Conservation (phyloP, 1,140 invertebrate genomes). For the Mactra quadrangularis region DNA sequence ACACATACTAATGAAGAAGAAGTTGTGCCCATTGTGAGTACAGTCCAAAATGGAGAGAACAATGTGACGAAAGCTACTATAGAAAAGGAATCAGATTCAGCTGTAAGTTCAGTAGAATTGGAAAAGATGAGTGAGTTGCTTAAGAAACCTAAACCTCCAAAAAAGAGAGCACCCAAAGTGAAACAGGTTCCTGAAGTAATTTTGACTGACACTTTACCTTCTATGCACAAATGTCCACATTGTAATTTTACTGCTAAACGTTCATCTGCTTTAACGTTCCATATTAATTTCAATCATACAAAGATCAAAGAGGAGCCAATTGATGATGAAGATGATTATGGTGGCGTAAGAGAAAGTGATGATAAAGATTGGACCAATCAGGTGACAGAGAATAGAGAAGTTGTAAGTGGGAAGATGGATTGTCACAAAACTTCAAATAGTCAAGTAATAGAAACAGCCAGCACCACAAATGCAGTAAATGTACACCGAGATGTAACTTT, state of each 20-base stretch:
- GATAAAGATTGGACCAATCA: too few species aligned
- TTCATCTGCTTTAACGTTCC: slow-evolving; percentile 38
- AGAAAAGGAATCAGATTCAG: not conserved
- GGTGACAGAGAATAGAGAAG: too few species aligned
- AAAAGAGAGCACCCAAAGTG: not conserved
- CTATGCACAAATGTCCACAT: slow-evolving; percentile 36
- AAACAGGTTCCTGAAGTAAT: not conserved
- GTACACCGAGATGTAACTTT: too few species aligned
- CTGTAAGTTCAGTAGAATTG: not conserved
- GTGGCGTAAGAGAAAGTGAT: too few species aligned
- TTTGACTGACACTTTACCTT: not conserved
- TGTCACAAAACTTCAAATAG: too few species aligned
- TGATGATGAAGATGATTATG: slow-evolving; percentile 6
- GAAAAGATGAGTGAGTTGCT: not conserved
- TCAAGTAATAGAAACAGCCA: too few species aligned
- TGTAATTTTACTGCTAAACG: slow-evolving; percentile 40
- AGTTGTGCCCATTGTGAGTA: not conserved
- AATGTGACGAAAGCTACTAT: not conserved
- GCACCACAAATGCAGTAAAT: too few species aligned
- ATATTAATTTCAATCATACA: slow-evolving; percentile 46
- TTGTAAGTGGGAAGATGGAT: too few species aligned
- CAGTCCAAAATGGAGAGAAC: not conserved
- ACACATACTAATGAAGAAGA: not conserved
- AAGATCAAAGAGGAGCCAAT: not conserved
- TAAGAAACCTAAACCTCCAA: not conserved